Base-by-base conservation (phyloP, 2,797 vertebrate species). In the Discoglossus pictus region DNA sequence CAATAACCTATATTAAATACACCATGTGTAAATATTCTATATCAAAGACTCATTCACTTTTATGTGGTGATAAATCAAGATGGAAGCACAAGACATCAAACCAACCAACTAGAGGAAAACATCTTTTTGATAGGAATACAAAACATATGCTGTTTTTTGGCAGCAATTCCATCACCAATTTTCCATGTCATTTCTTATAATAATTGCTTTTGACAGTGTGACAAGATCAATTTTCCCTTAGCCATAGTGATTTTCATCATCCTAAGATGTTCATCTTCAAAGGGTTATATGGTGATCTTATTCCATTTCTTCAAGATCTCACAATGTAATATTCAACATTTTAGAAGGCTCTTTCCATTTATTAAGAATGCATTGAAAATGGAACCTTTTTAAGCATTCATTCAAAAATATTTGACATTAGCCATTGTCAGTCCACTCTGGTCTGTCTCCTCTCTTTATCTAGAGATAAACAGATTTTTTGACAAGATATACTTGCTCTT, bases 131-230 rank as follows among this genome's bases (percentile, higher is more conserved):
- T 67, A 54, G 59, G 44, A 67, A 43, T 68, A 60, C 46, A 68
- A n/a, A 43, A 43, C 16, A 51, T 60, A 52, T 60, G 25, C 55
- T 52, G 36, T 31, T 60, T 25, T 59, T 60, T 68, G 34, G 18
- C 38, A 68, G 47, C 55, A 60, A 52, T 60, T 43, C 65, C 48
- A 52, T 60, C 55, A 68, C 47, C 51, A 70, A 55, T 63, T 70
- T 70, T 62, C 51, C 38, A 48, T 63, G 42, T 55, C 59, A 70
- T 70, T 70, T 70, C 59, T 55, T 70, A 55, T 63, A 62, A 63
- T 70, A 70, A 69, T 62, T 70, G 67, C 59, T 70, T 70, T 63
- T 54, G 67, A 70, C 59, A 55, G 18, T 54, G 55, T 69, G 58
- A 69, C 58, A 69, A 62, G 67, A 56, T 70, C 59, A 40, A 63